Conservation (phyloP, 2,888 invertebrate genomes). For the Eupithecia vulgata region DNA sequence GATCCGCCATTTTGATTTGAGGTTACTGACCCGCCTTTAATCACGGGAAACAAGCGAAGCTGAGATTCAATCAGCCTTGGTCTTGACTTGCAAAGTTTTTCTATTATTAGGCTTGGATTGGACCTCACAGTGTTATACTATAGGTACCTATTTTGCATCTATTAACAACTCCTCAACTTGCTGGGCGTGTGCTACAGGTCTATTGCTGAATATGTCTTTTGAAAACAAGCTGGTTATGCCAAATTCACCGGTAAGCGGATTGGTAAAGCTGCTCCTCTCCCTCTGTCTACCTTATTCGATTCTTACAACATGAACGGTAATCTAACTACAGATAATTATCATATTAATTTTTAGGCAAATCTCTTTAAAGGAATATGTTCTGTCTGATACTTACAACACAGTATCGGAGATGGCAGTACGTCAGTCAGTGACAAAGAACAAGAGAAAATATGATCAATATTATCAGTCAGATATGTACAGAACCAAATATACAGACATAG, state of each 20-base stretch:
- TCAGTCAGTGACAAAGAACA: neutral
- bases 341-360: neutral
- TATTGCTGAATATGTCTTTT: neutral
- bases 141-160: neutral
- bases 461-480: neutral
- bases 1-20: slow-evolving; percentile 42
- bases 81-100: slow-evolving; percentile 27
- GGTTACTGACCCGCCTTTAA: slow-evolving; percentile 39
- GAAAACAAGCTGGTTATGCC: neutral
- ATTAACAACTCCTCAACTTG: neutral
- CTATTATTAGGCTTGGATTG: slow-evolving; percentile 6
- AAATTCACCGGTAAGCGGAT: neutral
- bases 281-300: neutral
- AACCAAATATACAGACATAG: neutral
- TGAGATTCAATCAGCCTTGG: slow-evolving; percentile 33
- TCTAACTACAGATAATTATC: neutral
- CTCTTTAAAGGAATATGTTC: neutral
- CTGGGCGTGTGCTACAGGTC: neutral
- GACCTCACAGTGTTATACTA: neutral
- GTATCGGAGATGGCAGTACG: neutral
- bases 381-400: neutral
- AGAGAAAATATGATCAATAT: neutral
- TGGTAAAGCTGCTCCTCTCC: neutral
- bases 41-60: slow-evolving; percentile 40
- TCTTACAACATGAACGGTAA: neutral